phyloP scores from a whole-genome alignment of 2,797 vertebrate species.

The Ambastaia sidthimunki region DNA sequence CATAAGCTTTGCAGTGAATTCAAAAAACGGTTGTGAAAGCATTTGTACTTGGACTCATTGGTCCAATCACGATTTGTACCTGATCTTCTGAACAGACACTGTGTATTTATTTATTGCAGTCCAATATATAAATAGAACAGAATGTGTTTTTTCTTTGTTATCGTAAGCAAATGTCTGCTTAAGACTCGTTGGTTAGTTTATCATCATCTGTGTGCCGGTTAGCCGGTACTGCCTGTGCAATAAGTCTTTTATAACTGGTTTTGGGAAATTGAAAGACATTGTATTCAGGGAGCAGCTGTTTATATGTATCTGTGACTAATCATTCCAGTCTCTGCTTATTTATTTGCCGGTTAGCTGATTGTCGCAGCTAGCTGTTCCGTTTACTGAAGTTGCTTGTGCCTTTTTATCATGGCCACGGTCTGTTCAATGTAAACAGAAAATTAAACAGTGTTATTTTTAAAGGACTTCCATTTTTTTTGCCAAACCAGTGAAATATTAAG shows the following conservation, averaged over 20 bases:
- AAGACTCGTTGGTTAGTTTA: background rate
- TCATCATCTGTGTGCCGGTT: conserved; percentile 13
- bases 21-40: background rate
- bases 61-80: background rate
- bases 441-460: background rate
- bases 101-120: conserved; percentile 22
- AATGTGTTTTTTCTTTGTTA: background rate
- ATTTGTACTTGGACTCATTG: conserved; percentile 11
- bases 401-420: background rate
- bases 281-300: conserved; percentile 60
- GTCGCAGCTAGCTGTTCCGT: background rate
- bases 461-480: background rate
- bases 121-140: background rate
- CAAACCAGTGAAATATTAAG: background rate
- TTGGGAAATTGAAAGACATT: background rate
- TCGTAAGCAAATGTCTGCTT: background rate
- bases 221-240: conserved; percentile 26
- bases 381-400: background rate
- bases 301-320: conserved; percentile 35
- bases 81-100: conserved; percentile 3
- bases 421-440: background rate
- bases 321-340: conserved; percentile 64
- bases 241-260: conserved; percentile 39
- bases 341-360: conserved; percentile 51
- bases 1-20: conserved; percentile 7